These are phyloP conservation scores for Drosophila grimshawi DNA, from an alignment of 1,140 invertebrate genomes.

Conservation along the genomic window DNA sequence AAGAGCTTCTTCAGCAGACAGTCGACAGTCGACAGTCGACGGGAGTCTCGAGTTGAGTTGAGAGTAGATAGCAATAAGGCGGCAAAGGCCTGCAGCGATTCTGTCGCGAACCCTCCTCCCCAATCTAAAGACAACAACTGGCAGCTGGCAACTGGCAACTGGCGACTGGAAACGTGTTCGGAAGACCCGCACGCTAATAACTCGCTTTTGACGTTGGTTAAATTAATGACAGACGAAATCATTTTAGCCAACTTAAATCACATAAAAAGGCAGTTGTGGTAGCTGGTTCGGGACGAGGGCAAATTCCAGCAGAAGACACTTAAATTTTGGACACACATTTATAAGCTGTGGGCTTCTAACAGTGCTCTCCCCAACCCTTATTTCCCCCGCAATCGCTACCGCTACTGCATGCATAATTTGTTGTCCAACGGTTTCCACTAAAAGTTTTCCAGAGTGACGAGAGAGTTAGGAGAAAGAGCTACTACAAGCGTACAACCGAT, in stretches of 20 bases:
- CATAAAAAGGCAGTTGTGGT: conserved; percentile 31
- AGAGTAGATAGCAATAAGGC: conserved; percentile 42
- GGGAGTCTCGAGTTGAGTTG: not conserved
- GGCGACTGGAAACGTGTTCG: conserved; percentile 69
- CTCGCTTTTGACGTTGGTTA: conserved; percentile 71
- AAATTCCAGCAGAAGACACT: conserved; percentile 56
- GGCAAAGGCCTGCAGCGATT: conserved; percentile 66
- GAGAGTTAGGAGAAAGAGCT: conserved; percentile 47
- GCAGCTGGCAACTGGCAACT: conserved; percentile 7
- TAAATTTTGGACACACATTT: conserved; percentile 81
- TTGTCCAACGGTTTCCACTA: conserved; percentile 67
- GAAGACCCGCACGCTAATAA: conserved; percentile 75
- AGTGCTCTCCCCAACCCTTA: not conserved
- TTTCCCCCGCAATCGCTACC: not conserved
- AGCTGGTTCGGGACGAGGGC: conserved; percentile 23
- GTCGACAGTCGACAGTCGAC: conserved; percentile 5
- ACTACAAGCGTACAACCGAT: conserved; percentile 27
- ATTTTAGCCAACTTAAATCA: conserved; percentile 79
- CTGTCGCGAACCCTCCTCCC: conserved; percentile 35
- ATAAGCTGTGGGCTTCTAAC: conserved; percentile 75
- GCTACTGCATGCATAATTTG: conserved; percentile 76
- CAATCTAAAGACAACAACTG: conserved; percentile 18
- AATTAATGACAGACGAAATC: conserved; percentile 79
- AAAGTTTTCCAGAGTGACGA: conserved; percentile 66
- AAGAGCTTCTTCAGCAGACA: conserved; percentile 70